Conservation (phyloP, 2,888 invertebrate species). For the Cyclophora punctaria region DNA sequence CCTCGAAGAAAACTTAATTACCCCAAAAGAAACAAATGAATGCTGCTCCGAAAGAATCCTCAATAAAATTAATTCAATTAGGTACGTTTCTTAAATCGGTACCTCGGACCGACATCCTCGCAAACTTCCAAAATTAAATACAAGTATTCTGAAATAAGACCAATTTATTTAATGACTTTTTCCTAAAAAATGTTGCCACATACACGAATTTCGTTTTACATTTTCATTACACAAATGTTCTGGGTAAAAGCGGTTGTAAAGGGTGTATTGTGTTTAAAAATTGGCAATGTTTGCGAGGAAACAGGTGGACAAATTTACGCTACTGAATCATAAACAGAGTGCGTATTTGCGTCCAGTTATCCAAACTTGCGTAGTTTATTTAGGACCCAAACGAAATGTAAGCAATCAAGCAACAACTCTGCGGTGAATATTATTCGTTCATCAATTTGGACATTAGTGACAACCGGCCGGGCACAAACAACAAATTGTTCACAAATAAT, state of each 20-base stretch:
- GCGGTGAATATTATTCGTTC: constrained; percentile 14
- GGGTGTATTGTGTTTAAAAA: constrained; percentile 21
- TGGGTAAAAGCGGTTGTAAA: constrained; percentile 16
- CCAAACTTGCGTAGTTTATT: constrained; percentile 33
- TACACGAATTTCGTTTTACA: neutral
- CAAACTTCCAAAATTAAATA: neutral
- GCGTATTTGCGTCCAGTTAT: constrained; percentile 27
- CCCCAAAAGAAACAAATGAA: no score
- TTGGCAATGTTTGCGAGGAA: constrained; percentile 24
- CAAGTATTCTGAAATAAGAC: no score
- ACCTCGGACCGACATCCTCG: neutral
- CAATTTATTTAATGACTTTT: neutral
- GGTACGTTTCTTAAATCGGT: neutral
- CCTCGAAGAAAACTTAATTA: no score
- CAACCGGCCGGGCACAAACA: constrained; percentile 4
- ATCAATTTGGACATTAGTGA: constrained; percentile 16
- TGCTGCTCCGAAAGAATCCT: no score
- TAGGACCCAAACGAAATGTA: constrained; percentile 28
- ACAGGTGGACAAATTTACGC: constrained; percentile 40
- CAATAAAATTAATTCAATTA: neutral
- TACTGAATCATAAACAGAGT: constrained; percentile 30
- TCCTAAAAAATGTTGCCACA: neutral
- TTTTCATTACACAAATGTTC: constrained; percentile 5
- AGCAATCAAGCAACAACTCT: constrained; percentile 13
- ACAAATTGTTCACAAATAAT: constrained; percentile 3